These are phyloP conservation scores for Perca fluviatilis DNA, from an alignment of 2,113 vertebrate species.

Conservation along the genomic window DNA sequence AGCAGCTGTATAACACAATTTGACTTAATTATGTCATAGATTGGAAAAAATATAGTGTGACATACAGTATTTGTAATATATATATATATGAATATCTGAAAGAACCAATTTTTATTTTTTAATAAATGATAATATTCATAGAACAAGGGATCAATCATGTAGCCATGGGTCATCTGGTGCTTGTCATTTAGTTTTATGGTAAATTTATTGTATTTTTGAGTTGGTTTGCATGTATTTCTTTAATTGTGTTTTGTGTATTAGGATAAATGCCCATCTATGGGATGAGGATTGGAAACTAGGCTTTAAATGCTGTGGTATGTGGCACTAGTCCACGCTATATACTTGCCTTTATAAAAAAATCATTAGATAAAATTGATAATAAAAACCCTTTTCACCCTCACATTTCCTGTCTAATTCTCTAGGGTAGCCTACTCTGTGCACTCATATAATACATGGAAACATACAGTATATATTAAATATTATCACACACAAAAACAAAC, in stretches of 20 bases:
- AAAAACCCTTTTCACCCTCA: too few relatives aligned
- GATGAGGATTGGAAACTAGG: not conserved
- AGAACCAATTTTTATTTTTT: not conserved
- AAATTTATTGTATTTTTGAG: not conserved
- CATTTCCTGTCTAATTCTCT: not conserved
- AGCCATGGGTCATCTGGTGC: not conserved
- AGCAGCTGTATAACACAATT: not conserved
- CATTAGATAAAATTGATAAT: not conserved
- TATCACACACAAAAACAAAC: not conserved
- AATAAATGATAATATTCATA: not conserved
- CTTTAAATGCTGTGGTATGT: conserved; percentile 11
- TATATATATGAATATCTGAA: not conserved
- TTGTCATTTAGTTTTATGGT: not conserved
- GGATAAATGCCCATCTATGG: not conserved
- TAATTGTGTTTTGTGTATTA: not conserved
- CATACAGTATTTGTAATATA: not conserved
- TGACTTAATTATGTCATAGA: not conserved
- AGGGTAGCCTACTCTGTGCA: not conserved
- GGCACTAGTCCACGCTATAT: not conserved
- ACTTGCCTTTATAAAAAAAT: not conserved
- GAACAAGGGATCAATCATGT: not conserved
- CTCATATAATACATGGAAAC: not conserved
- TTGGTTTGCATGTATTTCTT: not conserved
- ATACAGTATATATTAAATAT: not conserved
- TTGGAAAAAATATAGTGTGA: not conserved